phyloP scores from a whole-genome alignment of 2,113 vertebrate species.

The Callithrix jacchus region DNA sequence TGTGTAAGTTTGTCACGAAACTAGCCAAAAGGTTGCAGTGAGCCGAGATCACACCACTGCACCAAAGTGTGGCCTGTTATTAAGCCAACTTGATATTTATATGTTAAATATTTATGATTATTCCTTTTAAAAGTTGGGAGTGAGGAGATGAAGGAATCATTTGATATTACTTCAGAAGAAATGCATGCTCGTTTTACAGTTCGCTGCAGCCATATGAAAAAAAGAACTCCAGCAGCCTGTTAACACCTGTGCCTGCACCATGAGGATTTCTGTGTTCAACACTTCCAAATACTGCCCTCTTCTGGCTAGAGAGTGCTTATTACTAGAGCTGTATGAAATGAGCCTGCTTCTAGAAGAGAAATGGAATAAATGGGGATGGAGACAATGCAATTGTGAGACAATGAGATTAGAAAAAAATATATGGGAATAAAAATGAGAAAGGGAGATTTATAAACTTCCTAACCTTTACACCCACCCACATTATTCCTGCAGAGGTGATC shows the following conservation, averaged over 20 bases:
- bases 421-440: neutral
- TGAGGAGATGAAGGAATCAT: neutral
- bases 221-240: neutral
- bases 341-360: neutral
- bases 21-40: neutral
- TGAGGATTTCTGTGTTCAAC: neutral
- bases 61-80: neutral
- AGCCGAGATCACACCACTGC: too few species aligned
- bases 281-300: conserved; percentile 71
- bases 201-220: neutral
- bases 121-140: conserved; percentile 38
- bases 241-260: fast-evolving
- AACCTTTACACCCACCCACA: neutral
- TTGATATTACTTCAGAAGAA: neutral
- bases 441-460: neutral
- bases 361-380: neutral
- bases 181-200: neutral
- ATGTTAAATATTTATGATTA: conserved; percentile 8
- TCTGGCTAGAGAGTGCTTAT: neutral
- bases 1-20: conserved; percentile 35
- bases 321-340: neutral
- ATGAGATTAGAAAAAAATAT: too few species aligned
- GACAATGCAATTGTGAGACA: fast-evolving
- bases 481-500: neutral
- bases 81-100: conserved; percentile 10